These are phyloP conservation scores for Pandemis heparana DNA, from an alignment of 2,888 invertebrate genomes.

Conservation along the genomic window DNA sequence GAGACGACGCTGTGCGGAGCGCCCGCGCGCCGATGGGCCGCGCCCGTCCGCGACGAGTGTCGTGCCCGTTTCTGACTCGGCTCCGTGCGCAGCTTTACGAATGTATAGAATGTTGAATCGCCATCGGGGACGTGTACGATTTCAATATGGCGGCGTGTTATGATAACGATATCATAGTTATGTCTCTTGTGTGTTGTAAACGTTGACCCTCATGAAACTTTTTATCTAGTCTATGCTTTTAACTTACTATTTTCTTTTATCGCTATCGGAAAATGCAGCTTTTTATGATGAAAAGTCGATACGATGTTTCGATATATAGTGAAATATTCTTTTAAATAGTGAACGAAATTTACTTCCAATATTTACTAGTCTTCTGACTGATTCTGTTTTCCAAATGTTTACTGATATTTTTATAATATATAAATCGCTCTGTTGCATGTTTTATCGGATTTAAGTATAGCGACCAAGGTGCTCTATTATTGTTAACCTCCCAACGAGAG, in stretches of 20 bases:
- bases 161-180: conserved; percentile 46
- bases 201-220: conserved; percentile 67
- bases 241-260: conserved; percentile 67
- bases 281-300: conserved; percentile 54
- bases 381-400: conserved; percentile 63
- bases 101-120: conserved; percentile 59
- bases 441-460: conserved; percentile 75
- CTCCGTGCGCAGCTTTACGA: conserved; percentile 50
- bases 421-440: conserved; percentile 72
- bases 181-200: conserved; percentile 60
- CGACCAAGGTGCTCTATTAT: conserved; percentile 81
- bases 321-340: conserved; percentile 58
- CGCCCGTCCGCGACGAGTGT: conserved; percentile 44
- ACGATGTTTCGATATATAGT: conserved; percentile 56
- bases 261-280: conserved; percentile 54
- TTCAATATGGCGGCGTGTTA: conserved; percentile 57
- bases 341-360: conserved; percentile 65
- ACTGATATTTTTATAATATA: conserved; percentile 65
- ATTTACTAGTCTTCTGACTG: conserved; percentile 55
- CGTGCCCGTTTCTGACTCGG: conserved; percentile 43
- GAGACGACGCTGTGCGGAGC: conserved; percentile 24
- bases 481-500: conserved; percentile 71
- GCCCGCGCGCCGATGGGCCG: conserved; percentile 32
- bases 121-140: conserved; percentile 63
- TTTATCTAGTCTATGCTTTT: conserved; percentile 77